Base-by-base conservation (phyloP, 2,797 vertebrate genomes). In the Gadopsis marmoratus region DNA sequence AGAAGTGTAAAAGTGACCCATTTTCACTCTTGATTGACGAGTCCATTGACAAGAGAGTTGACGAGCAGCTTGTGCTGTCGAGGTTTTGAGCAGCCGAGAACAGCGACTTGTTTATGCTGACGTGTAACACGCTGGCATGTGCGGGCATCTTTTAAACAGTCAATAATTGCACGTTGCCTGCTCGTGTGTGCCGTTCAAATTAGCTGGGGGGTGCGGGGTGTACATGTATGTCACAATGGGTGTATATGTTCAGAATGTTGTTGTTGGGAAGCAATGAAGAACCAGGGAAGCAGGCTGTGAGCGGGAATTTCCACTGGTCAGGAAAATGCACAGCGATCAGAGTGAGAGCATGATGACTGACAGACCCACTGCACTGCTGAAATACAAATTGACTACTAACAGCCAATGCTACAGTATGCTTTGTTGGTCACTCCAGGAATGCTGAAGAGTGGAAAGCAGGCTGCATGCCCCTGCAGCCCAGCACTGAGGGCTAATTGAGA, bases 11-110 rank as follows among this genome's bases (percentile, higher is more conserved):
- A 86, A 86, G 61, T 79, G 76, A 58, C 63, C 78, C 74, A 79
- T 77, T 84, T 76, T 64, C 51, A 1, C 35, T 64, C 53, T 39
- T 87, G 87, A 90, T 80, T 89, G 87, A 89, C 65, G 54, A 71
- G 72, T 79, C 79, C 70, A 54, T 84, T 83, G 80, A 84, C 82
- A 70, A 65, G 74, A 62, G 71, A 43, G 53, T 78, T 71, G 78
- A 77, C 77, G 62, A 67, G 79, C 86, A 81, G 78, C 73, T 60
- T 53, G 59, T 47, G 79, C 65, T 76, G 71, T 85, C 0, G 9
- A 61, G 33, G 66, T 74, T 84, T 65, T 70, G 43, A 79, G 51
- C 68, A 78, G 54, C 76, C 51, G 74, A 78, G 76, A 78, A 82
- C 75, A 70, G 72, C 47, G 4, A 63, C 76, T 83, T 87, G 82